Base-by-base conservation (phyloP, 2,797 vertebrate species). In the Okamejei kenojei region DNA sequence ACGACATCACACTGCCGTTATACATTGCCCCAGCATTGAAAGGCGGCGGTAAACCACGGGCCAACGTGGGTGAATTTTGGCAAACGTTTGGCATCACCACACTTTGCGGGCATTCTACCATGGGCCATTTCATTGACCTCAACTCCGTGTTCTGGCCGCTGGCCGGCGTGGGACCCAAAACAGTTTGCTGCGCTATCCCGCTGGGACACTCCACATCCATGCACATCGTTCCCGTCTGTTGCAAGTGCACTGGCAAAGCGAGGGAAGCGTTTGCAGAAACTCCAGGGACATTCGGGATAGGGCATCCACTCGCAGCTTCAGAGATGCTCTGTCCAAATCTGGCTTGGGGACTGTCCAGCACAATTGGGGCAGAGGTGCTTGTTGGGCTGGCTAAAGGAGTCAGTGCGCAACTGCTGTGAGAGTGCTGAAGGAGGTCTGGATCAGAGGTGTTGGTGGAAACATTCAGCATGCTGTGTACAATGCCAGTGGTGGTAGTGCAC, bases 361-460 rank as follows among this genome's bases (percentile, higher is more conserved):
- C 95, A 13, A 93, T 93, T 93, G 95, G 95, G 68, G 95, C 96
- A 35, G 95, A 93, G 88, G 96, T 94, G 91, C 95, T 95, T 93
- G 95, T 96, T 58, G 96, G 94, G 91, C 96, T 95, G 58, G 82
- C 58, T 86, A 63, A 61, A 86, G 81, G 23, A 2, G 82, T 32
- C 63, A 58, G 63, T 63, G 82, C 82, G 63, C 58, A 86, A 80
- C 97, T 94, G 79, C 94, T 94, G 93, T 94, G 95, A 71, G 94
- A 88, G 26, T 94, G 96, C 94, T 97, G 96, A 76, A 71, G 90
- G 38, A 81, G 58, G 8, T 73, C 26, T n/a, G 82, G 23, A 13
- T 61, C 78, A 97, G 95, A 26, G 96, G 96, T 94, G 97, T 96
- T 95, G 17, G 96, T 95, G 38, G 96, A 96, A 93, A 96, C 93